Base-by-base conservation (phyloP, 2,797 vertebrate species). In the Acipenser oxyrinchus region DNA sequence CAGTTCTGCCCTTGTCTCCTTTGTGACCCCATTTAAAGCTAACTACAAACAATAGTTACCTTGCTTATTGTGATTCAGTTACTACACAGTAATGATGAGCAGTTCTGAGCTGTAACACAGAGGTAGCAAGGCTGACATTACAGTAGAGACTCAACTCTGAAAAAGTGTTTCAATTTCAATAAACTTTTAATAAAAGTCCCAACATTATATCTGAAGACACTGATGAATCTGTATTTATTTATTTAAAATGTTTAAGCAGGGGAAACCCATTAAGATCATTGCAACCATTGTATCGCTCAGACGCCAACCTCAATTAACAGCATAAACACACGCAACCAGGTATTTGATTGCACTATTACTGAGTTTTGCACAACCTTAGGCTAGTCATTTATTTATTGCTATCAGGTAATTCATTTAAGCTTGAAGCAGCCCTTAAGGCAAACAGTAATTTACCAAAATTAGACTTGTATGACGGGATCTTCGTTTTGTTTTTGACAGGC, bases 401-500 rank as follows among this genome's bases (percentile, higher is more conserved):
- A 76, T 81, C 76, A 74, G 77, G 69, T 77, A 82, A 70, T 84
- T 82, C 64, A 73, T 79, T 82, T 83, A 65, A 71, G 82, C 88
- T 86, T 37, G 69, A 74, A 87, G 86, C 78, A 81, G 76, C 37
- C 83, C 87, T 88, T 73, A 73, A 80, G 87, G 86, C 83, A 63
- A 85, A 81, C 87, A 84, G 85, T 85, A 79, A 87, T 88, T 89
- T 88, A 78, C 84, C 83, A 79, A 86, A 89, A 87, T 88, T 82
- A 85, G 88, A 84, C 80, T 84, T 80, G 85, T 37, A 37, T 37
- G 23, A 37, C 4, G 4, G 2, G 23, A 37, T 37, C 23, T 37
- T 37, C 4, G 15, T 63, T 63, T 51, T 37, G 52, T 67, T 57
- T 37, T 37, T 37, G 23, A 37, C 23, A 37, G 23, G 23, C 23